Evolutionary conservation across 2,797 vertebrate genomes (phyloP), one percentile per base, ranked within the genome.

Genomic region (Urophycis tenuis): DNA sequence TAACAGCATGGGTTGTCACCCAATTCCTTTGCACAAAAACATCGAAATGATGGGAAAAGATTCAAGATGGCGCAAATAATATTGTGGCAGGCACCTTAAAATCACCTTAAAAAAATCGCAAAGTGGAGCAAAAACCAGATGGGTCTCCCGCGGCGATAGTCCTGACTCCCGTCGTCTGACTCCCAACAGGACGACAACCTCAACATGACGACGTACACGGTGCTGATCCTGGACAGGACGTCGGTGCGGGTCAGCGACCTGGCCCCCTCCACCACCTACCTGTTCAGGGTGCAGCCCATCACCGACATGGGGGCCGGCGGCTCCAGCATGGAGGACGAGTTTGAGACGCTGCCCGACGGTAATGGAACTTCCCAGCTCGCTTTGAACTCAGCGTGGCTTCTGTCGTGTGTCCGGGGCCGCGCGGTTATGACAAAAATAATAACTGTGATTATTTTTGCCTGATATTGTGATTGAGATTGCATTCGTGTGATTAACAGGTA

Each of bases 221-320:
- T 98, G 77, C 92, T 94, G 80, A 91, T 93, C 32, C 94, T 95
- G 0, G 95, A 98, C 75, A 95, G 91, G 81, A 95, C 92, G 85
- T 93, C 89, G 0, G 95, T 95, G 31, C 92, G 92, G 78, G 92
- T 99, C 81, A 83, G 19, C 0, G 92, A 97, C 32, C 87, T 99
- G 85, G 71, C 84, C 14, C 95, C 96, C 0, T 94, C 88, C 69
- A 98, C 96, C 0, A 64, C 88, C 64, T 99, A 99, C 80, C 84
- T 96, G 83, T 95, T 98, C 86, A 94, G 94, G 69, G 94, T 99
- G 75, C 96, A 96, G 91, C 94, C 95, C 0, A 85, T 96, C 77
- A 91, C 91, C 0, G 85, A 86, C 0, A 95, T 97, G 0, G 94
- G 95, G 29, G 89, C 34, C 73, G 87, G 91, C 0, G 90, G 92